A percentile compares a stretch with the other conserved stretches of the same genome.
These are phyloP conservation scores for Nomada fucata DNA, from an alignment of 2,888 invertebrate genomes.

Conservation along the genomic window DNA sequence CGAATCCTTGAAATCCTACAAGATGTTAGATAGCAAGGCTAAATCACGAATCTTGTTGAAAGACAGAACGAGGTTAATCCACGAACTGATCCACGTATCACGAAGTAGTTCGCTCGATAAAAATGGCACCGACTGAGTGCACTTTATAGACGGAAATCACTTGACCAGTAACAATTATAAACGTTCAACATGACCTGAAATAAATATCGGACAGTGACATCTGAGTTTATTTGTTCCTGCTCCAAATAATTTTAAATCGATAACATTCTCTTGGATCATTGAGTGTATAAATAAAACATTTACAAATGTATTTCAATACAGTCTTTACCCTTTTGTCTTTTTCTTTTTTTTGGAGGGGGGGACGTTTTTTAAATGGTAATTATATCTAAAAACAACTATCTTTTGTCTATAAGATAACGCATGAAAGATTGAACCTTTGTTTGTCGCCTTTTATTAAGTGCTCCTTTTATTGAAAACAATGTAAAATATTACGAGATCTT, in stretches of 20 bases:
- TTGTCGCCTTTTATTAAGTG: too few relatives aligned
- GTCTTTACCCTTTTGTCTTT: too few relatives aligned
- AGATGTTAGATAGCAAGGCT: conserved; percentile 29
- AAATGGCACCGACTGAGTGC: conserved; percentile 51
- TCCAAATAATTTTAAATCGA: background rate
- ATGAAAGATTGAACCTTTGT: too few relatives aligned
- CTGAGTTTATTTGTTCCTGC: background rate
- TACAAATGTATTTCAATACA: too few relatives aligned
- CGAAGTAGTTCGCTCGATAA: conserved; percentile 45
- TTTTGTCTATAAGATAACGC: too few relatives aligned
- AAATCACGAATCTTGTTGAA: conserved; percentile 23
- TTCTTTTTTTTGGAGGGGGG: too few relatives aligned
- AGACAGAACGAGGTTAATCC: conserved; percentile 63
- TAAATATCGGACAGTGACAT: background rate
- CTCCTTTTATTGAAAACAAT: too few relatives aligned
- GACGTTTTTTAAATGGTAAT: too few relatives aligned
- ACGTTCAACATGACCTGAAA: background rate
- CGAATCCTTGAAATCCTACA: conserved; percentile 49
- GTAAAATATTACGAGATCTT: too few relatives aligned
- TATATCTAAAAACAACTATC: too few relatives aligned
- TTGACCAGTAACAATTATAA: conserved; percentile 4
- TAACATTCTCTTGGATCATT: too few relatives aligned
- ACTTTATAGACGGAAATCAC: conserved; percentile 24
- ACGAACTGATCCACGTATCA: conserved; percentile 15
- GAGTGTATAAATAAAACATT: too few relatives aligned